Evolutionary conservation across 2,888 invertebrate genomes (phyloP).

Genomic region (Machimus rusticus): DNA sequence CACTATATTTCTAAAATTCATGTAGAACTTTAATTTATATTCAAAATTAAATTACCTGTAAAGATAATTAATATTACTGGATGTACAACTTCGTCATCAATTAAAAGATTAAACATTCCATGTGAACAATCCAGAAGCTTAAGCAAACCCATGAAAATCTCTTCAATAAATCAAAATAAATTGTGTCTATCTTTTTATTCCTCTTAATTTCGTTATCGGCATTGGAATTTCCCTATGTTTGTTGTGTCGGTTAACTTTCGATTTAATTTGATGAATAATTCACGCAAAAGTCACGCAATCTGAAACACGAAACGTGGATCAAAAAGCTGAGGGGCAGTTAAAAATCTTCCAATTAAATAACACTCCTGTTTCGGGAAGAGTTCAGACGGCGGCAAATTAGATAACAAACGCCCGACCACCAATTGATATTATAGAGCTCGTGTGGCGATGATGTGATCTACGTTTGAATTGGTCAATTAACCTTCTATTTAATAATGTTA

Average conservation of each 20-base stretch:
- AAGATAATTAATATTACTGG: no score
- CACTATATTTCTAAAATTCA: no score
- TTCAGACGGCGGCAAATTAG: background rate
- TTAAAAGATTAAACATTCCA: background rate
- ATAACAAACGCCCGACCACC: background rate
- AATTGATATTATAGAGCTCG: background rate
- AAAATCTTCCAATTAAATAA: background rate
- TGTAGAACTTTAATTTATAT: no score
- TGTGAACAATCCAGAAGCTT: background rate
- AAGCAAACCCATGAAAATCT: background rate
- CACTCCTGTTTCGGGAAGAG: background rate
- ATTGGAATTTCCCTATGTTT: background rate
- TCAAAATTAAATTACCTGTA: no score
- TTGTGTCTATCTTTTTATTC: background rate
- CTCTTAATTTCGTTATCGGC: background rate
- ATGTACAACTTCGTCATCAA: background rate
- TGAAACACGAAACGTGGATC: background rate
- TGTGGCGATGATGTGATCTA: background rate
- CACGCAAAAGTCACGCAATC: background rate
- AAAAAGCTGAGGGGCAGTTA: background rate
- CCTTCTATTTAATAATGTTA: background rate
- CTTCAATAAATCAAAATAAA: background rate
- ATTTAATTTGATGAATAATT: background rate
- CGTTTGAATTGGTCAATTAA: background rate
- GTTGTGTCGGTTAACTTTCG: background rate